phyloP scores from a whole-genome alignment of 1,140 invertebrate genomes.

The Nephila pilipes region DNA sequence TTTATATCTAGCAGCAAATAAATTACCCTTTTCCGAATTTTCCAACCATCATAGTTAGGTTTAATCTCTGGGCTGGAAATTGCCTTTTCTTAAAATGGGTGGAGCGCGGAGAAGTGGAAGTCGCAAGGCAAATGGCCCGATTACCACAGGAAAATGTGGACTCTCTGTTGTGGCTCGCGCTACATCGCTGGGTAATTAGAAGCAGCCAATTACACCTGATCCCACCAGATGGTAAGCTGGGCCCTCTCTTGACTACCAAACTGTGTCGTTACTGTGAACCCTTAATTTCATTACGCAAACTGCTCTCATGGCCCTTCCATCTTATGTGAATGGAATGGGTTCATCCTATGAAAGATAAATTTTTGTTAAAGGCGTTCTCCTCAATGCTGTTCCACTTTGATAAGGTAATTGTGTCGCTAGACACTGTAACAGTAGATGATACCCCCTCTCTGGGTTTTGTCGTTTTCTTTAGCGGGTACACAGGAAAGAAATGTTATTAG shows the following conservation, averaged over 20 bases:
- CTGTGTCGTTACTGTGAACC: conserved; percentile 49
- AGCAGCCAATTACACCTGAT: conserved; percentile 75
- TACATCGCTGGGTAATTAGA: conserved; percentile 64
- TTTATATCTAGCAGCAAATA: conserved; percentile 11
- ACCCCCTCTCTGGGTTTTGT: neutral
- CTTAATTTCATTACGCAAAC: conserved; percentile 68
- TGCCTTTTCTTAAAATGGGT: conserved; percentile 73
- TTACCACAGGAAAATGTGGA: conserved; percentile 61
- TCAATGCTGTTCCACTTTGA: neutral
- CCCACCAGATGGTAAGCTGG: conserved; percentile 56
- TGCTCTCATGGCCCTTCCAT: too few relatives aligned
- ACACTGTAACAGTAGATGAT: neutral
- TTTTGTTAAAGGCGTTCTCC: neutral
- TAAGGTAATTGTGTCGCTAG: neutral
- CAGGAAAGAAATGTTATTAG: too few relatives aligned
- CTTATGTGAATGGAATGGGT: conserved; percentile 36
- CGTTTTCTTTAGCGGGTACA: too few relatives aligned
- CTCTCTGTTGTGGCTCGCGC: conserved; percentile 1
- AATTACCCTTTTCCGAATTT: conserved; percentile 43
- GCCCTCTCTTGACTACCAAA: neutral
- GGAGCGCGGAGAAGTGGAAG: conserved; percentile 16
- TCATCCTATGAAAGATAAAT: conserved; percentile 45
- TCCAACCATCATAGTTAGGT: conserved; percentile 22
- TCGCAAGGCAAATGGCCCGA: conserved; percentile 67
- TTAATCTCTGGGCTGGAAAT: conserved; percentile 63